phyloP scores from a whole-genome alignment of 2,113 vertebrate genomes.

The Peromyscus polionotus region DNA sequence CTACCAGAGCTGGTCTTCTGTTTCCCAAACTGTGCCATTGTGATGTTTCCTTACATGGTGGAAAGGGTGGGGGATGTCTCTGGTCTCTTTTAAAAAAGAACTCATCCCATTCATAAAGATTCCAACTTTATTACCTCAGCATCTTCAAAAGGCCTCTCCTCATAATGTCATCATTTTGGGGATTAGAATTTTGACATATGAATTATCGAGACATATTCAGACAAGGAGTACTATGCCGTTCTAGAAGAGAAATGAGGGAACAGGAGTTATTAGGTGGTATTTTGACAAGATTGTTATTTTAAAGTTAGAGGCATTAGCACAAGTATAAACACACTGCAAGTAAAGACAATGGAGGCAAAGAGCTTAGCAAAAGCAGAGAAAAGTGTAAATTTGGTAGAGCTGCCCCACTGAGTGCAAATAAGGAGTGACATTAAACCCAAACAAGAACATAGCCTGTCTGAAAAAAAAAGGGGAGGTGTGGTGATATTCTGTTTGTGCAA shows the following conservation, averaged over 20 bases:
- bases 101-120: neutral
- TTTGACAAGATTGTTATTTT: neutral
- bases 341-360: neutral
- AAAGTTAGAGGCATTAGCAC: too few relatives aligned
- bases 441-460: neutral
- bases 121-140: neutral
- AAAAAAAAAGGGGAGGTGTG: neutral
- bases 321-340: neutral
- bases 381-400: neutral
- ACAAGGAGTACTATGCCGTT: neutral
- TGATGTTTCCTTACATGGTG: neutral
- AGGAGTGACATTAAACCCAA: neutral
- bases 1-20: neutral
- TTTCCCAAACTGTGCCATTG: too few relatives aligned
- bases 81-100: neutral
- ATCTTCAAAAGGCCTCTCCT: neutral
- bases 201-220: neutral
- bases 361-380: neutral
- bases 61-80: too few relatives aligned
- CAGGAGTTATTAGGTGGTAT: too few relatives aligned
- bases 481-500: too few relatives aligned
- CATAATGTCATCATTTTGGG: neutral
- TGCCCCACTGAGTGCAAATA: accelerated
- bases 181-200: too few relatives aligned
- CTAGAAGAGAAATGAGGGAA: neutral